Percentiles rank a stretch among this genome's conserved stretches.
Conservation (phyloP, 2,888 invertebrate genomes). For the Halocaridina rubra region DNA sequence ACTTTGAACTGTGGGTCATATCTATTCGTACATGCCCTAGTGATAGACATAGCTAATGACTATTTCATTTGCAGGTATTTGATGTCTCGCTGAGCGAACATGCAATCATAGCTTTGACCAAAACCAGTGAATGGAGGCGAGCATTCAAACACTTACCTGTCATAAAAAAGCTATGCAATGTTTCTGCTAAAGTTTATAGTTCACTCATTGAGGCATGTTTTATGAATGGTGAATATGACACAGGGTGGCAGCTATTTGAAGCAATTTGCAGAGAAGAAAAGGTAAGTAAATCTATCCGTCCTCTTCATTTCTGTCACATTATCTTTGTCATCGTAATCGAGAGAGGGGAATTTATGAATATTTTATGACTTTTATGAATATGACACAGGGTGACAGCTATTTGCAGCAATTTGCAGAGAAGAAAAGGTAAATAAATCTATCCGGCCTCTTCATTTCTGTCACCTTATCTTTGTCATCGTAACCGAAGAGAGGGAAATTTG, state of each 20-base stretch:
- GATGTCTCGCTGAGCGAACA: slow-evolving; percentile 1
- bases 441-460: no score
- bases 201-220: slow-evolving; percentile 15
- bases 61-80: slow-evolving; percentile 13
- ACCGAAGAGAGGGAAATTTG: no score
- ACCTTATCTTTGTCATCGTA: no score
- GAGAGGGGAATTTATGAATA: no score
- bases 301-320: no score
- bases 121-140: slow-evolving; percentile 18
- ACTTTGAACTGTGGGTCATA: no score
- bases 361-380: no score
- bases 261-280: neutral
- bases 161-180: neutral
- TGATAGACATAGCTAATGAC: no score
- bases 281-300: no score
- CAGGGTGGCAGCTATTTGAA: slow-evolving; percentile 16
- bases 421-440: slow-evolving; percentile 11
- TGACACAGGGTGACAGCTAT: slow-evolving; percentile 8
- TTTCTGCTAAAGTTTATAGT: neutral
- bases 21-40: no score
- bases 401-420: neutral
- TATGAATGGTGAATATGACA: slow-evolving; percentile 24
- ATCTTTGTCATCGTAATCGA: no score
- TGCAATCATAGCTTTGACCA: slow-evolving; percentile 2
- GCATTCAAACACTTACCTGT: neutral